Evolutionary conservation across 2,113 vertebrate genomes (phyloP).

Genomic region (Catharus bicknelli): DNA sequence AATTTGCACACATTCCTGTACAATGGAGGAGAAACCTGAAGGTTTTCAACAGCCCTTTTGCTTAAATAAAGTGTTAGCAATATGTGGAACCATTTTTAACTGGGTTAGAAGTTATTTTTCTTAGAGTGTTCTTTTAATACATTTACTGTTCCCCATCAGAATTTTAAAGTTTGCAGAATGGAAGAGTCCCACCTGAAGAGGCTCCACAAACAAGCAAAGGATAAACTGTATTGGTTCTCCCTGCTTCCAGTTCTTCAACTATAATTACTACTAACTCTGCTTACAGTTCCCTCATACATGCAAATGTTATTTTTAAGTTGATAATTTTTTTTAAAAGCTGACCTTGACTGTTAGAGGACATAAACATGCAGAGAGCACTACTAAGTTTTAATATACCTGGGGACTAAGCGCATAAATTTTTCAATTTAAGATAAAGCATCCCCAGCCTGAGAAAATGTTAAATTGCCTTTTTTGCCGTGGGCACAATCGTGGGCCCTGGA

Average conservation of each 20-base stretch:
- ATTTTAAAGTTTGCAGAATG: background rate
- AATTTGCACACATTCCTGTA: background rate
- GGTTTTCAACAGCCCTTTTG: no score
- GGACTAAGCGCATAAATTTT: conserved; percentile 53
- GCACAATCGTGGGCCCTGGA: background rate
- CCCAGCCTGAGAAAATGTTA: background rate
- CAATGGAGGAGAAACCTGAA: background rate
- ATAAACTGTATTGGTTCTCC: background rate
- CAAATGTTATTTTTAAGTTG: background rate
- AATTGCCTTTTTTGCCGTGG: conserved; percentile 58
- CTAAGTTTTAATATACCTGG: background rate
- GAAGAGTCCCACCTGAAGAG: background rate
- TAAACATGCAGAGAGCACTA: background rate
- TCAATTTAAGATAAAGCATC: conserved; percentile 36
- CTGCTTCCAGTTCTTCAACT: background rate
- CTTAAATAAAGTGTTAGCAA: background rate
- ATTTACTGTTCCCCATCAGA: background rate
- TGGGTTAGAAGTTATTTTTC: background rate
- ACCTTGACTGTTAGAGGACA: conserved; percentile 36
- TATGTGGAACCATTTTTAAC: background rate
- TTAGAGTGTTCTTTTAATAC: background rate
- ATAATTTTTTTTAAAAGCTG: background rate
- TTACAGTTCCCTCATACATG: background rate
- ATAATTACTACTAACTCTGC: background rate
- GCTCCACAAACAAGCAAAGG: background rate